Base-by-base conservation (phyloP, 2,888 invertebrate genomes). In the Tryphoninae sp. region DNA sequence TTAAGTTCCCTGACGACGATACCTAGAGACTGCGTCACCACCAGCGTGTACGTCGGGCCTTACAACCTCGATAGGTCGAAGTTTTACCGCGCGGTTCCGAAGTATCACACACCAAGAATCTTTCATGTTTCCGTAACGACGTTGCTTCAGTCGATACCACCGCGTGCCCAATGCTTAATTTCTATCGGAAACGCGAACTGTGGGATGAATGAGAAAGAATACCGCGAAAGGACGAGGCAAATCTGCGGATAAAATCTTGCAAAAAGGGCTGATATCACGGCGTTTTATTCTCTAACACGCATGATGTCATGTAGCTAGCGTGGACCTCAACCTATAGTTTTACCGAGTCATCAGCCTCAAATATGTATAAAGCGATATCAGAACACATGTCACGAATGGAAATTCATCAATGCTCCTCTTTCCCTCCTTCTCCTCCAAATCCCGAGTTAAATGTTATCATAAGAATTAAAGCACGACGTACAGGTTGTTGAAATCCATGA, bases 281-380 rank as follows among this genome's bases (percentile, higher is more conserved):
- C 82, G 83, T 83, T 88, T 86, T 84, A 85, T 87, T 86, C 84
- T 82, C 73, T 73, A 72, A 83, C 74, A 80, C 85, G 86, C 86
- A 86, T 88, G 87, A 88, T 88, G 86, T 87, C 88, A 86, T 87
- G 87, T 84, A 87, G 87, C 88, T 87, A 84, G 53, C 79, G 73
- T 45, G 74, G 55, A 79, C 51, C 80, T 74, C 68, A 33, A 33
- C 33, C 76, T 77, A 81, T 75, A 73, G 78, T 83, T 81, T 80
- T 80, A 81, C 82, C 67, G 68, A 62, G 62, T 69, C 69, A 69
- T 77, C 53, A 77, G 62, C 53, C 53, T 53, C n/a, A 55, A 16
- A 19, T 8, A 8, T 19, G 6, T 4, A 55, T 19, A 19, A 16
- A 22, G 16, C 55, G 49, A 75, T 13, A 65, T 7, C 16, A 65